A percentile compares a stretch with the other conserved stretches of the same genome.
These are phyloP conservation scores for Zele albiditarsus DNA, from an alignment of 2,888 invertebrate genomes.

Conservation along the genomic window DNA sequence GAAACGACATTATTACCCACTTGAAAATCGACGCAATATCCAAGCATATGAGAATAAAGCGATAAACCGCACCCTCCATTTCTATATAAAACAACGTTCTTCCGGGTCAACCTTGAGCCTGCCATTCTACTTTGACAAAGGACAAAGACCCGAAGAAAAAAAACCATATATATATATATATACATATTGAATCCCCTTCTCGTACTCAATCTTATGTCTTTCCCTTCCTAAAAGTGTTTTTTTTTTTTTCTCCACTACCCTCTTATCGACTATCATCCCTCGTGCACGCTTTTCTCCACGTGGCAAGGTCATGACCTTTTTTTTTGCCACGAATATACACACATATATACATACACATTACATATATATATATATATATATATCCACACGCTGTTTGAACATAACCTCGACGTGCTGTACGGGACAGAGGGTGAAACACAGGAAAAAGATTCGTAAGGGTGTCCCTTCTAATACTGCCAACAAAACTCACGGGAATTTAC, in stretches of 20 bases:
- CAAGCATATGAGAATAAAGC: not conserved
- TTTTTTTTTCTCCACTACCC: conserved; percentile 32
- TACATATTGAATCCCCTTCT: not conserved
- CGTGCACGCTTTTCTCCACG: conserved; percentile 51
- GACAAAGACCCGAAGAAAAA: conserved; percentile 14
- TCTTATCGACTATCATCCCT: conserved; percentile 3
- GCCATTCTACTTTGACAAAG: conserved; percentile 12
- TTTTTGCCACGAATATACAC: not conserved
- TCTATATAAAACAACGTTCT: conserved; percentile 10
- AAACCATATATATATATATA: not conserved
- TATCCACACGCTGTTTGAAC: conserved; percentile 29
- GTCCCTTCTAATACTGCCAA: conserved; percentile 37
- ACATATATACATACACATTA: not conserved
- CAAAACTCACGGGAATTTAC: conserved; percentile 64
- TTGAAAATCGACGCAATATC: conserved; percentile 8
- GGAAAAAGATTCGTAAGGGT: not conserved
- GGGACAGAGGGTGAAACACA: not conserved
- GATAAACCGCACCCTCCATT: not conserved
- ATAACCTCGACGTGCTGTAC: conserved; percentile 14
- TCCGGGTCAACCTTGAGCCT: conserved; percentile 29
- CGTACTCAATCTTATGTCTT: not conserved
- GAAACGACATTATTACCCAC: not conserved
- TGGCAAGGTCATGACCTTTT: conserved; percentile 66
- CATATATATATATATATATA: not conserved
- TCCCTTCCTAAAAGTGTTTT: conserved; percentile 6